Percentiles rank a stretch among this genome's conserved stretches.
Conservation (phyloP, 2,113 vertebrate genomes). For the Melanostigma gelatinosum region DNA sequence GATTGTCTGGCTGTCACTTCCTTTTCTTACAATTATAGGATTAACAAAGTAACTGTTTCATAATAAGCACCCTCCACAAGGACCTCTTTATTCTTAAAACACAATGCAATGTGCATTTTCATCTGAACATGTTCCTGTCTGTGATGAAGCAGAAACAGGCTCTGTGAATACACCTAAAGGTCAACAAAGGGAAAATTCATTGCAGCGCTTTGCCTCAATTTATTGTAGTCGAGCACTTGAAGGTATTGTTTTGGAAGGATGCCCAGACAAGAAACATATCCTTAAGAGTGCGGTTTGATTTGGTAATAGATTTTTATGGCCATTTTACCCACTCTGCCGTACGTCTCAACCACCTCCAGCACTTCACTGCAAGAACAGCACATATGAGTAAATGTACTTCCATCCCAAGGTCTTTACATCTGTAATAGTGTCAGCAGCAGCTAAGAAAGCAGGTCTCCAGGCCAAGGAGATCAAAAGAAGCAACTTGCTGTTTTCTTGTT, state of each 20-base stretch:
- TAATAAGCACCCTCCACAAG: not conserved
- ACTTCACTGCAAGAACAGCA: constrained; percentile 37
- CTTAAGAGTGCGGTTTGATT: constrained; percentile 73
- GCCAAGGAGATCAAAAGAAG: constrained; percentile 44
- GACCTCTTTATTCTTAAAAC: constrained; percentile 18
- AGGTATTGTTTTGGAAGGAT: constrained; percentile 76
- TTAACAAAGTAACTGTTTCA: constrained; percentile 17
- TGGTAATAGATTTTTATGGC: constrained; percentile 75
- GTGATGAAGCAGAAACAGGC: constrained; percentile 20
- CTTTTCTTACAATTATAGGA: constrained; percentile 16
- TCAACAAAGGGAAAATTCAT: constrained; percentile 66
- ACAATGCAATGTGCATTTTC: constrained; percentile 23
- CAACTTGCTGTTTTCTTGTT: constrained; percentile 40
- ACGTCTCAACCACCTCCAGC: constrained; percentile 59
- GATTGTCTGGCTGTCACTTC: constrained; percentile 1
- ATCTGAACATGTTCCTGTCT: constrained; percentile 9
- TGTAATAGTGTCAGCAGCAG: constrained; percentile 53
- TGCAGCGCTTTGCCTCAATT: constrained; percentile 53
- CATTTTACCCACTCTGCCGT: constrained; percentile 64
- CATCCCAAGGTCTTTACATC: constrained; percentile 61
- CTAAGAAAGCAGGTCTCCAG: constrained; percentile 46
- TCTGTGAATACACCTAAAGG: constrained; percentile 60
- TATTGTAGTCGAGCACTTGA: constrained; percentile 63
- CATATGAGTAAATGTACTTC: constrained; percentile 49
- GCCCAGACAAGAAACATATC: constrained; percentile 71